Conservation (phyloP, 2,797 vertebrate species). For the Poliocrania exsul region DNA sequence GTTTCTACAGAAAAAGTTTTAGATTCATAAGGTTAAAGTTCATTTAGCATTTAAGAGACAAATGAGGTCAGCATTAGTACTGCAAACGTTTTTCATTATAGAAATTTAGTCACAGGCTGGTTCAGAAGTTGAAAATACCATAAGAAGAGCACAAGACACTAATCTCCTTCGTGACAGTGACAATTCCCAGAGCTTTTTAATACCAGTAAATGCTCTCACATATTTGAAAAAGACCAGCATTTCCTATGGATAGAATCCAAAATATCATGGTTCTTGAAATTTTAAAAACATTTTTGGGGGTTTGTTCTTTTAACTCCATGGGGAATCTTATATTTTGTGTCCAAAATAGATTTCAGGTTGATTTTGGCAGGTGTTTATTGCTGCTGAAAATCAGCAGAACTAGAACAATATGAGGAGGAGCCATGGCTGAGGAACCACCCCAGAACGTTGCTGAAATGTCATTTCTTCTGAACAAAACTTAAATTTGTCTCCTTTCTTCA, state of each 20-base stretch:
- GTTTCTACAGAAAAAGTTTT: neutral
- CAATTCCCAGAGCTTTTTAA: conserved; percentile 55
- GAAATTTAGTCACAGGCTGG: conserved; percentile 43
- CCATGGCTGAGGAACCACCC: neutral
- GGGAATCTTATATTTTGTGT: neutral
- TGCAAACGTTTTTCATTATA: conserved; percentile 47
- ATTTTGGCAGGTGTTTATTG: conserved; percentile 12
- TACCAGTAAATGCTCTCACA: conserved; percentile 17
- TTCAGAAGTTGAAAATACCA: conserved; percentile 68
- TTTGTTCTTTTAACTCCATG: neutral
- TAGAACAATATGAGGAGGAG: neutral
- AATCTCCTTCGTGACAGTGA: conserved; percentile 57
- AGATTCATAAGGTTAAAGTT: conserved; percentile 38
- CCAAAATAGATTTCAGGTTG: conserved; percentile 24
- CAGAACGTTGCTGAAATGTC: neutral
- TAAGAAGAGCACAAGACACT: conserved; percentile 11
- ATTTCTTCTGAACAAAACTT: neutral
- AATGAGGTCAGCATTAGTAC: conserved; percentile 37
- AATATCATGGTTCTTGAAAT: conserved; percentile 14
- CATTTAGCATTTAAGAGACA: conserved; percentile 34
- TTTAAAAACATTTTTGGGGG: neutral
- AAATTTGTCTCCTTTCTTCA: neutral
- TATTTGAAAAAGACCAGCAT: conserved; percentile 47
- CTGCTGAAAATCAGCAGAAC: neutral
- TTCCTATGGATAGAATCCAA: conserved; percentile 41